phyloP scores from a whole-genome alignment of 1,140 invertebrate species.

The Pogonomyrmex californicus region DNA sequence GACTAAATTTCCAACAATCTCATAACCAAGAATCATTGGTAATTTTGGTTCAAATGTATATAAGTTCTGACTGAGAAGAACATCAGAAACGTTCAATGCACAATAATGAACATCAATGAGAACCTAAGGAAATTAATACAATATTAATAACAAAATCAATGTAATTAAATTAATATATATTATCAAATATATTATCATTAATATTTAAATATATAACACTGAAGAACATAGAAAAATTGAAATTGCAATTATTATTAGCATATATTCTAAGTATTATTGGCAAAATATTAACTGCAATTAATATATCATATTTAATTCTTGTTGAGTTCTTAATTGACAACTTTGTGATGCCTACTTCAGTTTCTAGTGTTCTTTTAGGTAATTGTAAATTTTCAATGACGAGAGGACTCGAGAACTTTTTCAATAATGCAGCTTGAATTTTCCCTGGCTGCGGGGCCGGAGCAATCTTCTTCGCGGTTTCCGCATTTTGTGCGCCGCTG shows the following conservation, averaged over 20 bases:
- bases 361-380: slow-evolving; percentile 77
- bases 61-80: slow-evolving; percentile 86
- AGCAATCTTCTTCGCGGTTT: slow-evolving; percentile 43
- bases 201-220: neutral
- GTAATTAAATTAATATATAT: neutral
- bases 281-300: slow-evolving; percentile 22
- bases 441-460: slow-evolving; percentile 69
- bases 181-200: neutral
- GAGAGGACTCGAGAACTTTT: slow-evolving; percentile 84
- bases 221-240: neutral
- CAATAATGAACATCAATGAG: slow-evolving; percentile 88
- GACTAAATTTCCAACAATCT: slow-evolving; percentile 86
- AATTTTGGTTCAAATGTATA: slow-evolving; percentile 85
- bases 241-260: neutral
- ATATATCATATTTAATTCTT: slow-evolving; percentile 1
- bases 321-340: neutral
- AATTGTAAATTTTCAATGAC: slow-evolving; percentile 83
- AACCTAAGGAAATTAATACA: slow-evolving; percentile 83
- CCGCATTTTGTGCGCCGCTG: slow-evolving; percentile 45
- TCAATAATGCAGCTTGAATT: slow-evolving; percentile 86
- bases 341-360: slow-evolving; percentile 80
- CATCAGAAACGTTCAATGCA: slow-evolving; percentile 89
- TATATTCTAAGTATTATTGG: neutral
- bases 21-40: slow-evolving; percentile 88
- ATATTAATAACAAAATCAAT: no score